Evolutionary conservation across 2,797 vertebrate genomes (phyloP), one percentile per base, ranked within the genome.

Genomic region (Erethizon dorsatum): DNA sequence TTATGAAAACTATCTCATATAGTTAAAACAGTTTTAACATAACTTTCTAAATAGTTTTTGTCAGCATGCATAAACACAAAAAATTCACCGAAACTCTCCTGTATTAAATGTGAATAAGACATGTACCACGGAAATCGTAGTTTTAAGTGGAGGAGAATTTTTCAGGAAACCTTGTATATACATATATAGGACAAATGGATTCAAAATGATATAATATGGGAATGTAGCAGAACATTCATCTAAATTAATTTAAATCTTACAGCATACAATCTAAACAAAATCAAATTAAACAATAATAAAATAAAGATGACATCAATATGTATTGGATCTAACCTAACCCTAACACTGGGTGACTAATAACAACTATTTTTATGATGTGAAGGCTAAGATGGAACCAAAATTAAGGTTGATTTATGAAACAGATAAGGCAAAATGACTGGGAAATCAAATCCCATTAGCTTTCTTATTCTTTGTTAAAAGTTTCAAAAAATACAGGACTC

Each of bases 371-470:
- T 73, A 85, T 17, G 9, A 90, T 65, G 61, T 47, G 13, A 83
- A 96, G 67, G 67, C 80, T 91, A 89, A 93, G n/a, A 75, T 52
- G 31, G 52, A 90, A 95, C 24, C 71, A 82, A 54, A 94, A 89
- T 41, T 61, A 63, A 91, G 45, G 20, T 8, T 95, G 90, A 96
- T 94, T 94, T 83, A 73, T 24, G 83, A 96, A 93, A 88, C 28
- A 92, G 41, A 65, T 28, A 91, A 52, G 71, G 33, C 18, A 56
- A 84, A 61, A 59, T 63, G 71, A 83, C 71, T 69, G 24, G n/a
- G 85, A 96, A 96, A 91, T 82, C 56, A 88, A 56, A 28, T 96
- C 65, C 54, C 9, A 78, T 52, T 91, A 61, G 45, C 41, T 93
- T 89, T 95, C 15, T 22, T 69, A 5, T 37, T 52, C 11, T 50